These are phyloP conservation scores for Autographa pulchrina DNA, from an alignment of 2,888 invertebrate species.

Conservation along the genomic window DNA sequence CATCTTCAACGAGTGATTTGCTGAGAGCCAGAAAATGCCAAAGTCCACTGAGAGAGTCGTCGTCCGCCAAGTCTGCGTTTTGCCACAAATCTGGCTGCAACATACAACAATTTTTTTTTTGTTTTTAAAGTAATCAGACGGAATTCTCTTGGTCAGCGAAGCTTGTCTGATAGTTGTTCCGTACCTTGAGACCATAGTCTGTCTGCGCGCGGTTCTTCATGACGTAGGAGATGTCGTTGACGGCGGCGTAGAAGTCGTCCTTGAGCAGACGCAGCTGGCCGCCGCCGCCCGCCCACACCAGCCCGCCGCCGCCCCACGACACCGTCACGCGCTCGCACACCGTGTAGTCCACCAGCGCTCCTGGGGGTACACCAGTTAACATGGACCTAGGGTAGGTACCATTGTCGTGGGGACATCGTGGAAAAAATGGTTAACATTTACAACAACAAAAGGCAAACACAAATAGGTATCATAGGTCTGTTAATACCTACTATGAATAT, in stretches of 20 bases:
- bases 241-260: conserved; percentile 83
- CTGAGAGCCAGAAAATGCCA: conserved; percentile 96
- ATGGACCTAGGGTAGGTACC: conserved; percentile 72
- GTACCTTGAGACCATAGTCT: conserved; percentile 94
- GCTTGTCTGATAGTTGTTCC: background rate
- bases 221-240: conserved; percentile 92
- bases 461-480: too few relatives aligned
- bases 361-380: conserved; percentile 71
- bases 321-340: conserved; percentile 95
- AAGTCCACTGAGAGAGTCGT: conserved; percentile 92
- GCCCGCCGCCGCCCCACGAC: conserved; percentile 92
- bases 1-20: conserved; percentile 92
- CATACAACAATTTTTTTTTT: too few relatives aligned
- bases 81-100: conserved; percentile 92
- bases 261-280: conserved; percentile 83
- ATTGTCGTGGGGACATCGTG: too few relatives aligned
- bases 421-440: too few relatives aligned
- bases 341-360: conserved; percentile 92
- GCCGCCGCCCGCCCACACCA: conserved; percentile 92
- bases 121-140: too few relatives aligned
- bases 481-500: too few relatives aligned
- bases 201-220: conserved; percentile 92
- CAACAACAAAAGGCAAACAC: too few relatives aligned
- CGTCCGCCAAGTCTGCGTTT: conserved; percentile 94
- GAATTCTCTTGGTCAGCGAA: too few relatives aligned